These are phyloP conservation scores for Pocillopora damicornis DNA, from an alignment of 64 coral and sea anemone genomes.

Conservation along the genomic window DNA sequence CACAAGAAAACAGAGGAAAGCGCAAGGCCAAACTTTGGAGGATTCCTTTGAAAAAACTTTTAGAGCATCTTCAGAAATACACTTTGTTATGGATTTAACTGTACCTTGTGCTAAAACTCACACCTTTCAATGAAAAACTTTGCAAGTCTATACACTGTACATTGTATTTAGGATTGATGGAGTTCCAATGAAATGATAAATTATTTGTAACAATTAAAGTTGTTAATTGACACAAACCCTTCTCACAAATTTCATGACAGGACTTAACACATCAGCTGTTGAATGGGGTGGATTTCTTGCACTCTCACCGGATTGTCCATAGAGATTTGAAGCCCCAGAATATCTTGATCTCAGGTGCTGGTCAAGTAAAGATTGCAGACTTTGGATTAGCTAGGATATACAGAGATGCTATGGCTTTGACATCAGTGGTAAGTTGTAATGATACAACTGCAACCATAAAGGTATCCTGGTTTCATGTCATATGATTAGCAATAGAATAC, in stretches of 20 bases:
- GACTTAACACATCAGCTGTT: slow-evolving; percentile 91
- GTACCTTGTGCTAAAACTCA: too few species aligned
- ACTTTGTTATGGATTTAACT: too few species aligned
- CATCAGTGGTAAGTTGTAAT: slow-evolving; percentile 86
- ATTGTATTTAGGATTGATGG: too few species aligned
- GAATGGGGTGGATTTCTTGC: slow-evolving; percentile 89
- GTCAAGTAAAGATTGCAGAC: slow-evolving; percentile 95
- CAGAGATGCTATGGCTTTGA: slow-evolving; percentile 88
- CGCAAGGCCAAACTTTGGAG: too few species aligned
- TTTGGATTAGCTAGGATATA: slow-evolving; percentile 97
- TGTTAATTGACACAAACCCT: not conserved
- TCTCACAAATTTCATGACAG: slow-evolving; percentile 21
- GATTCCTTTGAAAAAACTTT: too few species aligned
- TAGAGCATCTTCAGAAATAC: too few species aligned
- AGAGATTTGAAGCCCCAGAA: slow-evolving; percentile 97
- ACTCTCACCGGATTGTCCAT: slow-evolving; percentile 94
- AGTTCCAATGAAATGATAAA: too few species aligned
- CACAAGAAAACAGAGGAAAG: too few species aligned
- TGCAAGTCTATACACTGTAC: too few species aligned
- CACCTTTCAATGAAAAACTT: too few species aligned
- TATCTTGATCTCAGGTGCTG: slow-evolving; percentile 81
- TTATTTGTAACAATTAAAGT: not conserved
- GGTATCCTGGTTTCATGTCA: not conserved
- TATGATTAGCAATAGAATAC: not conserved
- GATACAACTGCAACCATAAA: not conserved